Evolutionary conservation across 2,797 vertebrate species (phyloP), one percentile per base, ranked within the genome.

Genomic region (Cygnus olor): DNA sequence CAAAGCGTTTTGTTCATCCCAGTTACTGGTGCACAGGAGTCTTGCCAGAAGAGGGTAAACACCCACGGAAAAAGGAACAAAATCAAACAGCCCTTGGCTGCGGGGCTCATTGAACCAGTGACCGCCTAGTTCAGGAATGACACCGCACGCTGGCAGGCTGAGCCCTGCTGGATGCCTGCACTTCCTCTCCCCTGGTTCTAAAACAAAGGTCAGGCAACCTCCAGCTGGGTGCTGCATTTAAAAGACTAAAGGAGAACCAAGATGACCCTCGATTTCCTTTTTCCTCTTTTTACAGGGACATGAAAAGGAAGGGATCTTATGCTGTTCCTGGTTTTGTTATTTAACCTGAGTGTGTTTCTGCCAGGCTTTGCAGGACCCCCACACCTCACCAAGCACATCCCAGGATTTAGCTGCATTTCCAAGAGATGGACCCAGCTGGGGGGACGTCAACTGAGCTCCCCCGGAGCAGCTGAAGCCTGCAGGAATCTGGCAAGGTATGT

Each of bases 101-200:
- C 30, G 1, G 0, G 8, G 65, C 14, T 95, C 25, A 8, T 17
- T 9, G 10, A 38, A 5, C 1, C 4, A 60, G 56, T 24, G 45
- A 45, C 20, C 42, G 3, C 63, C 42, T 14, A 8, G 63, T 54
- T 47, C 42, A 45, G 63, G 32, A 18, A 13, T 9, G 56, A 32
- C 60, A 11, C 38, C 0, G 16, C 66, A 6, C 17, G 1, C 40
- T n/a, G 47, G 34, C 77, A n/a, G 53, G 21, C 34, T 6, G 0
- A n/a, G 51, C 47, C 2, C 69, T 24, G 64, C 7, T 3, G 40
- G 68, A 53, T 53, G 27, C 18, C 8, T 27, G 40, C 14, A 3
- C 32, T 84, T 69, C n/a, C 36, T 30, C 38, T 40, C 18, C 6
- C 30, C 47, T 40, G 14, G 6, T 19, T 9, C 28, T 11, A 10